These are phyloP conservation scores for Hyles euphorbiae DNA, from an alignment of 1,140 invertebrate genomes.

Conservation along the genomic window DNA sequence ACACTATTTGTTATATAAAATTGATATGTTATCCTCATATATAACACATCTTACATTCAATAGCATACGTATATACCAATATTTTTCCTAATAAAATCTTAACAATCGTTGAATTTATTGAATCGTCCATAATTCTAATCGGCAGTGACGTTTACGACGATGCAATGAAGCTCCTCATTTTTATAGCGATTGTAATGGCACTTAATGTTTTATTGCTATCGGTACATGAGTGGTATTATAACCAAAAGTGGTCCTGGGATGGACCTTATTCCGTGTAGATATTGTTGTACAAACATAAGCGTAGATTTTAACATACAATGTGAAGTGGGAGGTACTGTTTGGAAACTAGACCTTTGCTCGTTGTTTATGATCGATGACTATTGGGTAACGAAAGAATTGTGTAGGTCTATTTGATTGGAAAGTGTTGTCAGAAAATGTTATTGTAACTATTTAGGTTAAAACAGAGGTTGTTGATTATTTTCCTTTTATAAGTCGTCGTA, in stretches of 20 bases:
- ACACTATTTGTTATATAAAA: background rate
- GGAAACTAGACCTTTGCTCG: constrained; percentile 13
- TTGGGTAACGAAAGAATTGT: too few species aligned
- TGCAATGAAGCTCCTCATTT: background rate
- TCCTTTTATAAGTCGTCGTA: too few species aligned
- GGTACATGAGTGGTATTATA: background rate
- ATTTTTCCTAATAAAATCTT: too few species aligned
- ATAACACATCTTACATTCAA: too few species aligned
- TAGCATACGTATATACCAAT: too few species aligned
- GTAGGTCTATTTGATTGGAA: too few species aligned
- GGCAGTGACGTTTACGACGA: constrained; percentile 1
- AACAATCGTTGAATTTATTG: background rate
- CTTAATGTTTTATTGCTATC: constrained; percentile 4
- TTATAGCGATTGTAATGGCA: background rate
- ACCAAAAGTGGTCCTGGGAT: constrained; percentile 5
- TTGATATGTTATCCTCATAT: background rate
- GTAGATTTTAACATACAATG: constrained; percentile 62
- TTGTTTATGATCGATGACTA: constrained; percentile 1
- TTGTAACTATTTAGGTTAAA: too few species aligned
- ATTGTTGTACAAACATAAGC: constrained; percentile 23
- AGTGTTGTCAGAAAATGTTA: too few species aligned
- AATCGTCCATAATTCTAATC: constrained; percentile 1
- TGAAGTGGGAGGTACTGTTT: constrained; percentile 41
- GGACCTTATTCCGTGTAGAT: background rate
- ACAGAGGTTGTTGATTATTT: too few species aligned